Base-by-base conservation (phyloP, 2,113 vertebrate genomes). In the Herpetotheres cachinnans region DNA sequence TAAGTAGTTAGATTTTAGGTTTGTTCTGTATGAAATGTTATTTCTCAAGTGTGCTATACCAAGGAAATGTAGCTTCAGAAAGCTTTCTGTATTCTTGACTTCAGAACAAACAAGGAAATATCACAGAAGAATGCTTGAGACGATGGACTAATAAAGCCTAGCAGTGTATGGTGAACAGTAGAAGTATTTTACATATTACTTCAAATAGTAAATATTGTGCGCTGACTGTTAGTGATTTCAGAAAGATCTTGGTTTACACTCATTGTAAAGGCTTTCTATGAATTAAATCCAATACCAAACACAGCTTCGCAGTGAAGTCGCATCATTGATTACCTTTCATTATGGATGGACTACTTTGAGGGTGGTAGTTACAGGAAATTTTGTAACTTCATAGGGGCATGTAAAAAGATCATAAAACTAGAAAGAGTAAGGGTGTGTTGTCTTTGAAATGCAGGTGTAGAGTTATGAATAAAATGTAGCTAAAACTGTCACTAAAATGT, bases 1-100 rank as follows among this genome's bases (percentile, higher is more conserved):
- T 76, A 88, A 96, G 90, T 74, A 95, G 77, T 70, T 94, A 89
- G 21, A 63, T 84, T 92, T 96, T 86, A 96, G 79, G 77, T 84
- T 97, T 98, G 62, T 72, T 97, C 17, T 79, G 30, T 85, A 65
- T 77, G 82, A 94, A 93, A 91, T 84, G 52, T 79, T 89, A 74
- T 96, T 96, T 97, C 59, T 91, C n/a, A 40, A 86, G 67, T 79
- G 79, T 90, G 77, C 65, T 93, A 5, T 95, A 88, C 71, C 72
- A 94, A 82, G 87, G 59, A 93, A 61, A 73, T 86, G 15, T 38
- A 87, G 59, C 30, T 94, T 66, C 29, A 96, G 86, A 91, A 95
- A 91, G 34, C 63, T 34, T 79, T 94, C 83, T 85, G 3, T 93
- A 27, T 88, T 87, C 27, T 74, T 92, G 81, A 91, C 73, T 87